Evolutionary conservation across 2,888 invertebrate genomes (phyloP).

Genomic region (Eulithis testata): DNA sequence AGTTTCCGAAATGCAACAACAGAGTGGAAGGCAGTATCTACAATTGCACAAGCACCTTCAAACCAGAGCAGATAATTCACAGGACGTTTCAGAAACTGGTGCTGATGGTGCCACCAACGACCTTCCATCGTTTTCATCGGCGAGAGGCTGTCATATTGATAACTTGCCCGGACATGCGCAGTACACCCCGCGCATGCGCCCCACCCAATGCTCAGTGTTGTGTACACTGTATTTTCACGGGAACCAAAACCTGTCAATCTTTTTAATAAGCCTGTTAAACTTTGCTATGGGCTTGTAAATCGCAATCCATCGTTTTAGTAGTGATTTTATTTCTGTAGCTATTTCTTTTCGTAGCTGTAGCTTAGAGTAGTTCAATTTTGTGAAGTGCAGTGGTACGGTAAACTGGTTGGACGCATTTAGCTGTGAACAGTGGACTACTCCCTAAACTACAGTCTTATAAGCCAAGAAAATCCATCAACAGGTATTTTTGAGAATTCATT

Average conservation of each 20-base stretch:
- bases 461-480: conserved; percentile 63
- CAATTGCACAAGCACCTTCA: too few species aligned
- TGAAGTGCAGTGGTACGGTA: neutral
- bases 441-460: conserved; percentile 39
- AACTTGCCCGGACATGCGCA: conserved; percentile 66
- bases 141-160: conserved; percentile 72
- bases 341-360: conserved; percentile 39
- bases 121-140: conserved; percentile 60
- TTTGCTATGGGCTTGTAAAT: conserved; percentile 53
- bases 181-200: conserved; percentile 56
- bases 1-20: too few species aligned
- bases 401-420: conserved; percentile 1
- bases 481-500: conserved; percentile 61
- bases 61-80: too few species aligned
- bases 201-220: conserved; percentile 49
- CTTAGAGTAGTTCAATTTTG: conserved; percentile 24
- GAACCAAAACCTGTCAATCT: conserved; percentile 67
- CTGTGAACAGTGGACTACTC: conserved; percentile 31
- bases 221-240: conserved; percentile 66
- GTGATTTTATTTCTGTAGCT: conserved; percentile 50
- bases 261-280: conserved; percentile 63
- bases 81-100: neutral
- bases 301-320: conserved; percentile 42
- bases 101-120: conserved; percentile 45
- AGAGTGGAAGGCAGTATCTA: too few species aligned